phyloP scores from a whole-genome alignment of 2,888 invertebrate species.

The Parthenolecanium corni region DNA sequence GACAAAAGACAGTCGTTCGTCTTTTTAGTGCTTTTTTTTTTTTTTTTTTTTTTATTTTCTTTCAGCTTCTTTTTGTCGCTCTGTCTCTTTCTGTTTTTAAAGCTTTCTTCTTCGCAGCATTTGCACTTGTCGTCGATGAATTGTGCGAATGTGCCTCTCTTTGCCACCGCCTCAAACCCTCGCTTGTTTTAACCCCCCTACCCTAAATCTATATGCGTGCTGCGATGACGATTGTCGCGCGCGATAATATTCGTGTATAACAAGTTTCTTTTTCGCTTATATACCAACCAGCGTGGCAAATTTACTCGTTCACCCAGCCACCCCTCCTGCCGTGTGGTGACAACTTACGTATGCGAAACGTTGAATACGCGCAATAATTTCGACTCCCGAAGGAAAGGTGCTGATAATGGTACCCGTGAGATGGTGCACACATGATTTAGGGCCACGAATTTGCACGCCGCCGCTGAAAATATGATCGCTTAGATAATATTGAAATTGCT shows the following conservation, averaged over 20 bases:
- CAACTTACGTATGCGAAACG: constrained; percentile 26
- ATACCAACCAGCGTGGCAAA: background rate
- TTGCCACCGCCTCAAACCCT: too few species aligned
- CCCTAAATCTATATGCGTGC: constrained; percentile 1
- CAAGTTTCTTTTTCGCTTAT: background rate
- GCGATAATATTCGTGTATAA: constrained; percentile 12
- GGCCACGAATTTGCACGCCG: background rate
- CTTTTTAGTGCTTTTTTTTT: constrained; percentile 20
- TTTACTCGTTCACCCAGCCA: background rate
- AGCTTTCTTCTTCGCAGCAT: too few species aligned
- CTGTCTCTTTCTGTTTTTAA: too few species aligned
- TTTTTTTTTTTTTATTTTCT: too few species aligned
- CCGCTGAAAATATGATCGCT: background rate
- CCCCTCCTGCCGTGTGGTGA: background rate
- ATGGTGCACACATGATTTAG: constrained; percentile 14
- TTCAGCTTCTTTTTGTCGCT: too few species aligned
- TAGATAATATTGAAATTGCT: constrained; percentile 1
- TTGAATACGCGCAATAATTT: constrained; percentile 27
- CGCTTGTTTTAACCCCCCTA: too few species aligned
- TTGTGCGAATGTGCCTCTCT: constrained; percentile 23
- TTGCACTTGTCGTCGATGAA: constrained; percentile 7
- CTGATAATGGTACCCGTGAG: constrained; percentile 28
- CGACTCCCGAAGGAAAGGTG: constrained; percentile 27
- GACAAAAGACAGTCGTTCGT: constrained; percentile 27
- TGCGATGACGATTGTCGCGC: background rate